Base-by-base conservation (phyloP, 1,140 invertebrate genomes). In the Nixonia krombeini region DNA sequence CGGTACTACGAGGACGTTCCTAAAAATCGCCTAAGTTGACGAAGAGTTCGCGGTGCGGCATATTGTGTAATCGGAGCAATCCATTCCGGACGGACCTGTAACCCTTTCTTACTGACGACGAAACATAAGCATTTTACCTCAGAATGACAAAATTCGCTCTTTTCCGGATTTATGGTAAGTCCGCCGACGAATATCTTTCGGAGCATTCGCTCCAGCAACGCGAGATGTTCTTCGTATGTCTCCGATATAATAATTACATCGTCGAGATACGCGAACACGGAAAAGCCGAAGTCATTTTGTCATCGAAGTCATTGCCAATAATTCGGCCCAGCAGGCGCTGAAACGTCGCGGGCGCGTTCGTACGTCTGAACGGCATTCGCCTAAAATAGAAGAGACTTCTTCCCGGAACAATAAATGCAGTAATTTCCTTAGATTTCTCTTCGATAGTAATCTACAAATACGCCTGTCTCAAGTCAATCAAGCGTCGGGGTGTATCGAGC, bases 351-450 rank as follows among this genome's bases (percentile, higher is more conserved):
- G 38, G 51, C 1, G 51, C 38, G 17, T 40, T 18, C n/a, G n/a
- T 40, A 16, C 1, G 51, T 6, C 31, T 23, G 5, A 28, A 38
- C 9, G 53, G 53, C 44, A 57, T 57, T n/a, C n/a, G n/a, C n/a
- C n/a, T n/a, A n/a, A n/a, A n/a, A n/a, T n/a, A n/a, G n/a, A n/a
- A n/a, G n/a, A 21, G 21, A 8, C 33, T 25, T 26, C 13, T 18
- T 4, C 25, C 47, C 2, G 35, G 47, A 8, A 51, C 35, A 1
- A 29, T 33, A 33, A 47, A 47, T 3, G 44, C 26, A 9, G 44
- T 33, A 9, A 33, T n/a, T 47, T 4, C 18, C 16, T 18, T 50
- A 18, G 33, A 38, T 2, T 38, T 12, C 9, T 28, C n/a, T 10
- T 31, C 12, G 4, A 42, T 5, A 4, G 23, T 7, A 4, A 42